phyloP scores from a whole-genome alignment of 2,797 vertebrate genomes.

The Coracias cyanogaster region DNA sequence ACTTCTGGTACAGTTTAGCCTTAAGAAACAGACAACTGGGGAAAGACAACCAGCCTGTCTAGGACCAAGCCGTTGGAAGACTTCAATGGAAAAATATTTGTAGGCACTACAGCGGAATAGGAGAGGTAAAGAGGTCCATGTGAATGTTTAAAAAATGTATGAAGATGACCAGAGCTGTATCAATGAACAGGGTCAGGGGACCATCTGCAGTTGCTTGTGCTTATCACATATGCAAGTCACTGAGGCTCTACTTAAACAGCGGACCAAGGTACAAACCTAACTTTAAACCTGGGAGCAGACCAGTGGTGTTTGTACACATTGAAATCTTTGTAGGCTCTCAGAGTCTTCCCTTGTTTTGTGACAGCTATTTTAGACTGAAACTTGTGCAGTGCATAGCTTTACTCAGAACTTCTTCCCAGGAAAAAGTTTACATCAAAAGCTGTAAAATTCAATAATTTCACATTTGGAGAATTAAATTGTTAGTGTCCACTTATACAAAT shows the following conservation, averaged over 20 bases:
- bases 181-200: neutral
- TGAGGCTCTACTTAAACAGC: neutral
- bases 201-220: neutral
- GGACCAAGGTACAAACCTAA: neutral
- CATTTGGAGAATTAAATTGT: neutral
- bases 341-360: neutral
- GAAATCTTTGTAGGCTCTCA: neutral
- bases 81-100: neutral
- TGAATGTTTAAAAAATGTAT: neutral
- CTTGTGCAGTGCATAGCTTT: neutral
- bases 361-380: neutral
- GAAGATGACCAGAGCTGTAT: neutral
- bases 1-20: neutral
- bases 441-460: neutral
- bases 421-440: neutral
- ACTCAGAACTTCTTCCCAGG: neutral
- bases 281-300: neutral
- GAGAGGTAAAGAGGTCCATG: neutral
- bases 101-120: neutral
- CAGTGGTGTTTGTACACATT: fast-evolving
- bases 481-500: neutral
- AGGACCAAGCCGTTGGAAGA: neutral
- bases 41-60: neutral
- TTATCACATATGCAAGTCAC: neutral
- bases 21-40: neutral